phyloP scores from a whole-genome alignment of 2,888 invertebrate genomes.

The Acleris laterana region DNA sequence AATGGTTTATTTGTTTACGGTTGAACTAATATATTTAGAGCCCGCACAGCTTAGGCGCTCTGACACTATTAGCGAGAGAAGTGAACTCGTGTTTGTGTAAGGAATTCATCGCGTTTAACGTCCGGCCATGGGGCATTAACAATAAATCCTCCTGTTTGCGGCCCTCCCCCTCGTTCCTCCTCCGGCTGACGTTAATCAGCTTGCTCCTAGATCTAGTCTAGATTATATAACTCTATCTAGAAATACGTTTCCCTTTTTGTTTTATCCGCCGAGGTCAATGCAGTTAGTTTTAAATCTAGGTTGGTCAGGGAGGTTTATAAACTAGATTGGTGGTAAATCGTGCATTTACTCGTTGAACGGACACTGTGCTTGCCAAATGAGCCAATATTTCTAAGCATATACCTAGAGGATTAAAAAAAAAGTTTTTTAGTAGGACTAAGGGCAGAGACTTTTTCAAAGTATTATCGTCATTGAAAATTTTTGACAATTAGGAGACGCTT shows the following conservation, averaged over 20 bases:
- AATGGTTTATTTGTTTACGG: too few relatives aligned
- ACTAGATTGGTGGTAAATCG: not conserved
- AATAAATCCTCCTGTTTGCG: conserved; percentile 76
- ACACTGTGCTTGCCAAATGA: too few relatives aligned
- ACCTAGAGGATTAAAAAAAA: too few relatives aligned
- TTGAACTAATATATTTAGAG: not conserved
- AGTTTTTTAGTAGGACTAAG: too few relatives aligned
- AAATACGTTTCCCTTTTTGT: conserved; percentile 56
- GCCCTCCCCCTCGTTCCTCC: conserved; percentile 55
- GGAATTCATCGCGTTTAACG: conserved; percentile 68
- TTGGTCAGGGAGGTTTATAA: not conserved
- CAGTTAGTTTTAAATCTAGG: conserved; percentile 1
- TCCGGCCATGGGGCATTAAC: conserved; percentile 71
- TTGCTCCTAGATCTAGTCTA: conserved; percentile 60
- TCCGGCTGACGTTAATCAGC: conserved; percentile 74
- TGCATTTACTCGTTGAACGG: not conserved
- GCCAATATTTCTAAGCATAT: too few relatives aligned
- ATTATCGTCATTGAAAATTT: too few relatives aligned
- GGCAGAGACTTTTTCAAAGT: too few relatives aligned
- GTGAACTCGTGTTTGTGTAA: conserved; percentile 40
- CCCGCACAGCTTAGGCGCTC: not conserved
- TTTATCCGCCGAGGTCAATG: conserved; percentile 38
- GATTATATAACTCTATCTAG: conserved; percentile 40
- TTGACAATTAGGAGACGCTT: too few relatives aligned
- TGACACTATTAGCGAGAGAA: conserved; percentile 22